phyloP scores from a whole-genome alignment of 2,888 invertebrate species.

The Acanthococcus lagerstroemiae region DNA sequence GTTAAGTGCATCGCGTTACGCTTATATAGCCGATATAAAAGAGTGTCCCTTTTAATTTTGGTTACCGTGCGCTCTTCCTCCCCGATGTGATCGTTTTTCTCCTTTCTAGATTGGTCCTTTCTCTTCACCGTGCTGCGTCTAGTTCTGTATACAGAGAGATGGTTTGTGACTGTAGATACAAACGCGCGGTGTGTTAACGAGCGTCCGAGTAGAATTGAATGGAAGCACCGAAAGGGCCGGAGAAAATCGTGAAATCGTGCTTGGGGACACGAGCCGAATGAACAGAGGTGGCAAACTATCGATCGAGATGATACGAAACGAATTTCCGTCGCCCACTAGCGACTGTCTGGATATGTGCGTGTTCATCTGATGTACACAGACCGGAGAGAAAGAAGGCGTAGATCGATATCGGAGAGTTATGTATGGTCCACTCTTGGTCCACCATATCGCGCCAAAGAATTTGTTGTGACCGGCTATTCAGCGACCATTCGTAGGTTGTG shows the following conservation, averaged over 20 bases:
- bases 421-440: neutral
- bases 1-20: slow-evolving; percentile 7
- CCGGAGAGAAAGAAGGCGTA: too few species aligned
- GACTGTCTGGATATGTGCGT: too few species aligned
- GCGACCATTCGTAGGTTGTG: too few species aligned
- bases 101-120: neutral
- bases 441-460: too few species aligned
- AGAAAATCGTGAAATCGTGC: neutral
- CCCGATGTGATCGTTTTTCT: neutral
- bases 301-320: neutral
- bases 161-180: neutral
- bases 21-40: neutral
- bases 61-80: neutral
- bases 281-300: neutral
- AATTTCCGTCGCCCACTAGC: too few species aligned
- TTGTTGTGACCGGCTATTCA: too few species aligned
- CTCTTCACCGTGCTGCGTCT: too few species aligned
- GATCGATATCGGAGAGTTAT: too few species aligned
- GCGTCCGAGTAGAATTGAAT: neutral
- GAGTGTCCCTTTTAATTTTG: neutral
- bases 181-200: neutral
- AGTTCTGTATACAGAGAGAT: too few species aligned
- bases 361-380: too few species aligned
- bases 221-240: neutral
- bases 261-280: neutral